Evolutionary conservation across 2,888 invertebrate genomes (phyloP).

Genomic region (Aleiodes alternator): DNA sequence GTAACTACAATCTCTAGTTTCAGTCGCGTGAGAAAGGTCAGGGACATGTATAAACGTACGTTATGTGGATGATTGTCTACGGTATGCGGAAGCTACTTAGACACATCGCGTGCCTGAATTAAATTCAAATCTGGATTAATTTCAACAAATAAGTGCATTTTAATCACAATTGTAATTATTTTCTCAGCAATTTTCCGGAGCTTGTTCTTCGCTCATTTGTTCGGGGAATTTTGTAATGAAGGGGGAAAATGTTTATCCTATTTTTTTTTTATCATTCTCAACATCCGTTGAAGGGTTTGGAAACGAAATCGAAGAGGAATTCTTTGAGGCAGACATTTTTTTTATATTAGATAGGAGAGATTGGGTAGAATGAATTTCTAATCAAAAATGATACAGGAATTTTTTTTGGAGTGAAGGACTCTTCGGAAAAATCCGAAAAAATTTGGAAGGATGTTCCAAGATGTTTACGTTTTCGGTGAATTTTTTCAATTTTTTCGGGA

Average conservation of each 20-base stretch:
- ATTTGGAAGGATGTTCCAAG: no score
- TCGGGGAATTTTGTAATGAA: constrained; percentile 1
- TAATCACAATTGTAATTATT: neutral
- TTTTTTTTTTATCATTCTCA: neutral
- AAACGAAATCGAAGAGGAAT: no score
- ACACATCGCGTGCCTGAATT: constrained; percentile 8
- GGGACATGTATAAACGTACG: constrained; percentile 17
- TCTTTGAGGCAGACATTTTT: no score
- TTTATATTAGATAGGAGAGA: no score
- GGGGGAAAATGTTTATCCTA: constrained; percentile 13
- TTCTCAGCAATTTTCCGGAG: neutral
- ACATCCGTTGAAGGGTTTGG: no score
- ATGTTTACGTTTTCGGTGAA: no score
- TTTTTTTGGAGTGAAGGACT: no score
- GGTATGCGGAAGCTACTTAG: constrained; percentile 22
- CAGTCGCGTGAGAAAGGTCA: constrained; percentile 23
- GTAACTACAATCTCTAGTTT: neutral
- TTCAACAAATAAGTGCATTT: constrained; percentile 20
- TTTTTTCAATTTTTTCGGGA: no score
- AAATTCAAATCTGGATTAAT: constrained; percentile 14
- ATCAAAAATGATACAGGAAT: no score
- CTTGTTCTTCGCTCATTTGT: neutral
- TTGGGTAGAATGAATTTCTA: no score
- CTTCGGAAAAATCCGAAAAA: no score
- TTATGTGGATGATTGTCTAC: constrained; percentile 16